These are phyloP conservation scores for Pampus argenteus DNA, from an alignment of 2,797 vertebrate genomes.

Conservation along the genomic window DNA sequence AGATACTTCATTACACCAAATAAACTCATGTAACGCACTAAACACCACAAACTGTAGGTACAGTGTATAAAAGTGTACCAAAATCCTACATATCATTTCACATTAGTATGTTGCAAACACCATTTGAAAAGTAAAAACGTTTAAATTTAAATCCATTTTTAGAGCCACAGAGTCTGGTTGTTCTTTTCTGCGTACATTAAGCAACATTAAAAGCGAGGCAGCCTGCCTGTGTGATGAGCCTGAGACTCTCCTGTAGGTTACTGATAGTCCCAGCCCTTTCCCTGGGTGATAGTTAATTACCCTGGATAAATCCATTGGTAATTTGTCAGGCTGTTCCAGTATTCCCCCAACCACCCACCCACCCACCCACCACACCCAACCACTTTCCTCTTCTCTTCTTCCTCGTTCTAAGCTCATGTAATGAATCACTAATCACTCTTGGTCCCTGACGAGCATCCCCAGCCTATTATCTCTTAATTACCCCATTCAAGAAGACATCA, in stretches of 20 bases:
- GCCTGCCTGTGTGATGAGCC: constrained; percentile 14
- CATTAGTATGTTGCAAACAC: not conserved
- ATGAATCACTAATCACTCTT: constrained; percentile 93
- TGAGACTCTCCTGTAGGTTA: constrained; percentile 47
- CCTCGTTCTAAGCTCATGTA: constrained; percentile 89
- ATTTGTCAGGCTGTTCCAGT: constrained; percentile 79
- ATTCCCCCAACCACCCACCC: constrained; percentile 36
- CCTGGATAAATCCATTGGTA: constrained; percentile 78
- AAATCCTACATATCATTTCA: not conserved
- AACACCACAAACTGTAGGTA: not conserved
- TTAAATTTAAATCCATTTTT: not conserved
- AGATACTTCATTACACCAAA: not conserved
- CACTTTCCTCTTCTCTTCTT: constrained; percentile 72
- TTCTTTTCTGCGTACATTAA: not conserved
- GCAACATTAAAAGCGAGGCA: not conserved
- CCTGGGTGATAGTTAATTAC: constrained; percentile 81
- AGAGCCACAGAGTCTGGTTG: not conserved
- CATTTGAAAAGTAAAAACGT: not conserved
- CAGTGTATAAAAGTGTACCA: not conserved
- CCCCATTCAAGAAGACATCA: constrained; percentile 83
- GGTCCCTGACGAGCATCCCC: constrained; percentile 89
- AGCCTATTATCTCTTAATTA: constrained; percentile 94
- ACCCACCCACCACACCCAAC: constrained; percentile 29
- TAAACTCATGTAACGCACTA: not conserved
- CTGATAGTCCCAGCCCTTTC: constrained; percentile 58